Evolutionary conservation across 2,113 vertebrate genomes (phyloP).

Genomic region (Mesocricetus auratus): DNA sequence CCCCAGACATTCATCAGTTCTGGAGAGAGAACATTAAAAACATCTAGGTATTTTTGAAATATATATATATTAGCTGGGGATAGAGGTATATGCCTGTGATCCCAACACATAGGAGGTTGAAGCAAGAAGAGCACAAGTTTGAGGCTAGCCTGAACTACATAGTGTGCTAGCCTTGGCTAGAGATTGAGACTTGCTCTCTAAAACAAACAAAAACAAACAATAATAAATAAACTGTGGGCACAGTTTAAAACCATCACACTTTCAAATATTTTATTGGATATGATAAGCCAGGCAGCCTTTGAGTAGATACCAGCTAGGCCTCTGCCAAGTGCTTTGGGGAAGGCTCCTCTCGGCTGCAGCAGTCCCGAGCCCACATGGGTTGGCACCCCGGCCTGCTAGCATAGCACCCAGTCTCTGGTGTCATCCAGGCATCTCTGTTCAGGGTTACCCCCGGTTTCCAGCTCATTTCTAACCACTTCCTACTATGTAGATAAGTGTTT

Average conservation of each 20-base stretch:
- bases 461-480: not conserved
- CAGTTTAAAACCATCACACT: not conserved
- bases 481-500: not conserved
- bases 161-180: not conserved
- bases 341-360: rapidly evolving
- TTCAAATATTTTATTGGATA: not conserved
- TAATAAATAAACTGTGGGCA: not conserved
- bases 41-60: not conserved
- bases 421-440: not conserved
- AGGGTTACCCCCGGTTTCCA: not conserved
- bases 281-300: not conserved
- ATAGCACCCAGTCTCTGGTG: not conserved
- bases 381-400: not conserved
- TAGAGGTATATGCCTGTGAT: not conserved
- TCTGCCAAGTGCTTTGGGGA: not conserved
- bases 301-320: not conserved
- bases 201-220: not conserved
- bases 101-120: not conserved
- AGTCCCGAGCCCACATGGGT: not conserved
- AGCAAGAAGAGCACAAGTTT: not conserved
- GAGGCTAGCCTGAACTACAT: not conserved
- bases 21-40: not conserved
- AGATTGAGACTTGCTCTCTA: not conserved
- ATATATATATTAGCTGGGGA: not conserved
- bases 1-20: not conserved